Evolutionary conservation across 2,888 invertebrate genomes (phyloP).

Genomic region (Cheilosia variabilis): DNA sequence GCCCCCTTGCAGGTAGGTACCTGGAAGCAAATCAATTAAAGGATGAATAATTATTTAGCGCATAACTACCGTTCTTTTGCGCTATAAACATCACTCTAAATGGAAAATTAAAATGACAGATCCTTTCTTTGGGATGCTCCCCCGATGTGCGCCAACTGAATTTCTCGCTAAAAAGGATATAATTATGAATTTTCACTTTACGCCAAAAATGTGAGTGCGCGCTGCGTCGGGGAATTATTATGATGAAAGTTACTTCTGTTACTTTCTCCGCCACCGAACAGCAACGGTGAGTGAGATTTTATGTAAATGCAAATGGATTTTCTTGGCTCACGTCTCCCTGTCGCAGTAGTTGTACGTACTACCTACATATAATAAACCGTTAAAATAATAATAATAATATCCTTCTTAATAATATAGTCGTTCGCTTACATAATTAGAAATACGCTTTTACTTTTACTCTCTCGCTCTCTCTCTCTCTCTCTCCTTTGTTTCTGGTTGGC

Average conservation of each 20-base stretch:
- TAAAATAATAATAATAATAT: conserved; percentile 63
- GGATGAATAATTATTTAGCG: conserved; percentile 31
- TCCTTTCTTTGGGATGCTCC: conserved; percentile 11
- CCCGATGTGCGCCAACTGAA: neutral
- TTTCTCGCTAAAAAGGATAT: conserved; percentile 17
- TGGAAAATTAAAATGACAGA: conserved; percentile 50
- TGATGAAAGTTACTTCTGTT: conserved; percentile 54
- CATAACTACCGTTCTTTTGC: conserved; percentile 7
- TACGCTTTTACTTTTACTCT: conserved; percentile 64
- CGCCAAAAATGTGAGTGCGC: conserved; percentile 24
- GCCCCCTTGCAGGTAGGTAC: neutral
- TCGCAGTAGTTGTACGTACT: conserved; percentile 25
- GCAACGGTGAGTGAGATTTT: conserved; percentile 55
- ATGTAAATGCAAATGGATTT: conserved; percentile 71
- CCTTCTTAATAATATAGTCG: conserved; percentile 55
- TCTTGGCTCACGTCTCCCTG: conserved; percentile 32
- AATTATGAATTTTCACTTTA: conserved; percentile 63
- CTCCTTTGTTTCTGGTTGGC: neutral
- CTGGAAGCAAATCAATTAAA: conserved; percentile 54
- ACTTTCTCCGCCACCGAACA: conserved; percentile 16
- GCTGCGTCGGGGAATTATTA: conserved; percentile 41
- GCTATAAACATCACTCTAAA: conserved; percentile 21
- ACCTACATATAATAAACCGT: conserved; percentile 57
- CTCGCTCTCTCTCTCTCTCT: conserved; percentile 1
- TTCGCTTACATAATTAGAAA: conserved; percentile 67